Conservation (phyloP, 2,113 vertebrate species). For the Furnarius figulus region DNA sequence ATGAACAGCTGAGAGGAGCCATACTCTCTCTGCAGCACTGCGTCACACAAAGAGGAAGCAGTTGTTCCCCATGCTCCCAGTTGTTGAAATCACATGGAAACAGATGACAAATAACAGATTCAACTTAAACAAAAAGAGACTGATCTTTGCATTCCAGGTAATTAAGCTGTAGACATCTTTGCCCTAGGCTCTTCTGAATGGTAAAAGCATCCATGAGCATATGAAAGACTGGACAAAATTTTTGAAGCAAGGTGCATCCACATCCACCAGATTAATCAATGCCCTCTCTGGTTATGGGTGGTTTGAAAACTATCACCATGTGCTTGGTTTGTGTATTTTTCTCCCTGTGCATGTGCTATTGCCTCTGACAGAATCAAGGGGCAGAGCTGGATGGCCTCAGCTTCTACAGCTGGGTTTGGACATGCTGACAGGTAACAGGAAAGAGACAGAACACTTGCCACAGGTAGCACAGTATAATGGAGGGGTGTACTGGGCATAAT, state of each 20-base stretch:
- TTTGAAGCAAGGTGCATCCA: background rate
- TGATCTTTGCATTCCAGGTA: background rate
- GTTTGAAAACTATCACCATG: background rate
- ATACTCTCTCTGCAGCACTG: background rate
- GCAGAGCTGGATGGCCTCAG: background rate
- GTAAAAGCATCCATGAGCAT: background rate
- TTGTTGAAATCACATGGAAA: background rate
- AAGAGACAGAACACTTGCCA: background rate
- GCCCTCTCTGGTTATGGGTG: background rate
- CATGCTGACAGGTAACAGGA: background rate
- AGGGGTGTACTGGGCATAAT: fast-evolving
- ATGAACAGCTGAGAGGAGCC: background rate
- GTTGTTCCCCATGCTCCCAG: background rate
- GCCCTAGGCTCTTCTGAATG: background rate
- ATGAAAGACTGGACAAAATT: background rate
- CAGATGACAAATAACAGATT: background rate
- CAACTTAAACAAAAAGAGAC: background rate
- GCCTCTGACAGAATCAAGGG: background rate
- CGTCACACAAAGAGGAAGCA: background rate
- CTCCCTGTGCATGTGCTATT: background rate
- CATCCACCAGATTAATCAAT: background rate
- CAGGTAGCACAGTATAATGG: background rate
- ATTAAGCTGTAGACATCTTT: background rate
- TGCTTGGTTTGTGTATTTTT: background rate
- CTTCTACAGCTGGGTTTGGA: background rate